Base-by-base conservation (phyloP, 2,113 vertebrate species). In the Channa argus region DNA sequence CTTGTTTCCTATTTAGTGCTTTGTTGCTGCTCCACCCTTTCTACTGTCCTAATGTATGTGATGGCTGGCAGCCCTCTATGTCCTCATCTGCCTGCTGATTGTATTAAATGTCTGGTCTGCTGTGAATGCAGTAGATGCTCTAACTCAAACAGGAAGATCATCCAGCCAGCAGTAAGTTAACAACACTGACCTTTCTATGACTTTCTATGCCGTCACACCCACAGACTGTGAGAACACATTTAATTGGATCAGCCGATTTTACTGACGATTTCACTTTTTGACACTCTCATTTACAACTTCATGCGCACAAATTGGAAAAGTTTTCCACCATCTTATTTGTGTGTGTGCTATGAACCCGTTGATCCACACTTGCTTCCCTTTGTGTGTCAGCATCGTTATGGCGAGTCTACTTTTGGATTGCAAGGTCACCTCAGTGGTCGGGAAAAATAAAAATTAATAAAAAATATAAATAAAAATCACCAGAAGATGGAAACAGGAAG, bases 141-240 rank as follows among this genome's bases (percentile, higher is more conserved):
- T 58, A 56, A 14, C 47, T 63, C 69, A 68, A 74, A 84, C 72
- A 78, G 85, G 83, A 86, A 76, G 79, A n/a, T n/a, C n/a, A n/a
- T n/a, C n/a, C n/a, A n/a, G n/a, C n/a, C n/a, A n/a, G n/a, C n/a
- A n/a, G n/a, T n/a, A n/a, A 24, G 24, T 66, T 36, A 52, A 77
- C 66, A 69, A 68, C 43, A 41, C 43, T 39, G 36, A 6, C 5
- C 33, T 24, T 24, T 24, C 24, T 24, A 1, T 24, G 24, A n/a
- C n/a, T n/a, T n/a, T n/a, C 24, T 24, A 24, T 24, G 24, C 24
- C 24, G 24, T 24, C 24, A 24, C 24, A 24, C 24, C 24, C 24
- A 24, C 24, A 24, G 24, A 24, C 24, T 24, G 24, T 24, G 24
- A 24, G 24, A 24, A 24, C 24, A 24, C 24, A 24, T 24, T 24